A percentile compares a stretch with the other conserved stretches of the same genome.
phyloP scores from a whole-genome alignment of 2,797 vertebrate genomes.

The Cryptoblepharus egeriae region DNA sequence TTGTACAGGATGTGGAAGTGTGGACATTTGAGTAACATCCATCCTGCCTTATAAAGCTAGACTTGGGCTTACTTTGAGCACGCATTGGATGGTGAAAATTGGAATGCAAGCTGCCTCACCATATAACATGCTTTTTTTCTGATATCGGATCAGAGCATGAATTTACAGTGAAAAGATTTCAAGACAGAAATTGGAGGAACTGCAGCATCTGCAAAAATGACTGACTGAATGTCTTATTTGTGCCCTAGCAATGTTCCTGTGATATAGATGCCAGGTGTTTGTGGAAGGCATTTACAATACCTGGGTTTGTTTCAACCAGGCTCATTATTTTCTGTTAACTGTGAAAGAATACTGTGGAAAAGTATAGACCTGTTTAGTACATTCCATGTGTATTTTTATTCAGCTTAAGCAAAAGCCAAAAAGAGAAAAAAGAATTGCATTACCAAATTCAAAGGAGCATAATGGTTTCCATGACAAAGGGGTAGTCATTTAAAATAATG shows the following conservation, averaged over 20 bases:
- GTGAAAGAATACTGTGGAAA: conserved; percentile 80
- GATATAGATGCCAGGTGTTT: conserved; percentile 58
- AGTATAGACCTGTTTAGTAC: conserved; percentile 65
- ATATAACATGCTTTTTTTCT: conserved; percentile 56
- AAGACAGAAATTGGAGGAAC: conserved; percentile 53
- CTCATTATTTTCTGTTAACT: conserved; percentile 78
- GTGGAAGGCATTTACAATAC: conserved; percentile 60
- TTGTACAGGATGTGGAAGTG: conserved; percentile 90
- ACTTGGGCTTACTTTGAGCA: conserved; percentile 60
- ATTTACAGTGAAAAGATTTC: conserved; percentile 44
- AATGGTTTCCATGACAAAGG: conserved; percentile 71
- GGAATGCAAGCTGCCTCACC: conserved; percentile 70
- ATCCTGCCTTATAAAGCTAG: conserved; percentile 72
- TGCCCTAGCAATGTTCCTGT: conserved; percentile 39
- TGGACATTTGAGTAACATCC: conserved; percentile 84
- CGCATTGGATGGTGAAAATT: conserved; percentile 43
- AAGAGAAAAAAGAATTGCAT: conserved; percentile 68
- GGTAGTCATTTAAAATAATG: conserved; percentile 57
- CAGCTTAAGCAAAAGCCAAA: conserved; percentile 65
- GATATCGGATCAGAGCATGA: conserved; percentile 59
- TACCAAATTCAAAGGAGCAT: conserved; percentile 72
- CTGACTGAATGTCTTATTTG: conserved; percentile 53
- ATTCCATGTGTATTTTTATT: conserved; percentile 78
- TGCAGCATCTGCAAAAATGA: conserved; percentile 31
- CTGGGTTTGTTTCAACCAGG: conserved; percentile 64